Evolutionary conservation across 2,113 vertebrate genomes (phyloP).

Genomic region (Triplophysa tibetana): DNA sequence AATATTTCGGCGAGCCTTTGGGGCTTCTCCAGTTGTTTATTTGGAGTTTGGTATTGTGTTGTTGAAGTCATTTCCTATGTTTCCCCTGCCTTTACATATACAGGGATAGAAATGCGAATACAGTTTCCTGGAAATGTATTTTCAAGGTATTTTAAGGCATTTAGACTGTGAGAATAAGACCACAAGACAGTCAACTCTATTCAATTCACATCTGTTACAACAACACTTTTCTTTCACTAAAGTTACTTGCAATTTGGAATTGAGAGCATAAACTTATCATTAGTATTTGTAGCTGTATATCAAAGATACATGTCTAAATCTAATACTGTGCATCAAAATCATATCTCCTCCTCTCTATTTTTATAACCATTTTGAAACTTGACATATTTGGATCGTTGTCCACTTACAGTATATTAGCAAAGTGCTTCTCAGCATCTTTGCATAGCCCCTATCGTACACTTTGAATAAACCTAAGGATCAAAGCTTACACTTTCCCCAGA

Average conservation of each 20-base stretch:
- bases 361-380: neutral
- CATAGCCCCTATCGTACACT: neutral
- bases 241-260: too few species aligned
- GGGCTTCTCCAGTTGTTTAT: constrained; percentile 32
- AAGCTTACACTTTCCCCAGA: neutral
- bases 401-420: too few species aligned
- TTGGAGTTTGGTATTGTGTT: constrained; percentile 27
- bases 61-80: constrained; percentile 41
- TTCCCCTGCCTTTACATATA: constrained; percentile 26
- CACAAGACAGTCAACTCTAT: neutral
- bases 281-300: neutral
- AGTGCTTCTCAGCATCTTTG: neutral
- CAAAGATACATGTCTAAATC: too few species aligned
- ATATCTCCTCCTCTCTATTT: neutral
- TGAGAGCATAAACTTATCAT: constrained; percentile 4
- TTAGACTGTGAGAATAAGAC: constrained; percentile 1
- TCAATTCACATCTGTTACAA: neutral
- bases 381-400: neutral
- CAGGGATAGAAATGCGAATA: constrained; percentile 35
- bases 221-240: neutral
- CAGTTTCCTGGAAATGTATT: constrained; percentile 26
- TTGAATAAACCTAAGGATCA: constrained; percentile 1
- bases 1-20: neutral
- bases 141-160: constrained; percentile 19
- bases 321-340: too few species aligned